These are phyloP conservation scores for Dinomys branickii DNA, from an alignment of 2,113 vertebrate species.

Conservation along the genomic window DNA sequence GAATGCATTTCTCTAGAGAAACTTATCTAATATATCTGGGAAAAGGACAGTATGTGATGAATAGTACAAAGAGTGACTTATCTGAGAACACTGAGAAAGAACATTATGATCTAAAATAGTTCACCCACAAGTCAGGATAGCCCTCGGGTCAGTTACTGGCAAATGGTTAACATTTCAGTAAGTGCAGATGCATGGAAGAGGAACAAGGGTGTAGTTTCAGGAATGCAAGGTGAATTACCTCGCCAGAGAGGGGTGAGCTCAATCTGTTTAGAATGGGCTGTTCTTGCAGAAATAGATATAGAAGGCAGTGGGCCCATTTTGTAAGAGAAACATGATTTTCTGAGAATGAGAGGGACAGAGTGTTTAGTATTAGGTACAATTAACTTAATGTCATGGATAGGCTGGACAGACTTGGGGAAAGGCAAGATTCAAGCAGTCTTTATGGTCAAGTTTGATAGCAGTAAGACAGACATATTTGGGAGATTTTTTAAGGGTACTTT, in stretches of 20 bases:
- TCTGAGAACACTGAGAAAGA: slow-evolving; percentile 52
- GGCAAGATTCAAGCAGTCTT: neutral
- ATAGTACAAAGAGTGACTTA: slow-evolving; percentile 15
- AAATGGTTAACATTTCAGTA: slow-evolving; percentile 11
- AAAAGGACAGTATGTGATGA: slow-evolving; percentile 11
- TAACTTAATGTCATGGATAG: neutral
- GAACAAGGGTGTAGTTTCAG: neutral
- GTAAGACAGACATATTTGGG: neutral
- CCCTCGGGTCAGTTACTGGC: neutral
- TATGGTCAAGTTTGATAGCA: neutral
- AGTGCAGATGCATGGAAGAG: slow-evolving; percentile 10
- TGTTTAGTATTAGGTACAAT: neutral
- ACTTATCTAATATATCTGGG: neutral
- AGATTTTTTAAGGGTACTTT: neutral
- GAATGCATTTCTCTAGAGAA: neutral
- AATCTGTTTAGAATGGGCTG: neutral
- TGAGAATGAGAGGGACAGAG: neutral
- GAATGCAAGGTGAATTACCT: slow-evolving; percentile 24
- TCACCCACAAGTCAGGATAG: neutral
- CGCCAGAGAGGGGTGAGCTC: neutral
- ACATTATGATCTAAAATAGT: slow-evolving; percentile 50
- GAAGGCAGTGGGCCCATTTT: slow-evolving; percentile 14
- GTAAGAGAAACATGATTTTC: neutral
- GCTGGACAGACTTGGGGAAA: neutral
- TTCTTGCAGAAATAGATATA: slow-evolving; percentile 39